Evolutionary conservation across 2,888 invertebrate genomes (phyloP).

Genomic region (Eurytoma adleriae): DNA sequence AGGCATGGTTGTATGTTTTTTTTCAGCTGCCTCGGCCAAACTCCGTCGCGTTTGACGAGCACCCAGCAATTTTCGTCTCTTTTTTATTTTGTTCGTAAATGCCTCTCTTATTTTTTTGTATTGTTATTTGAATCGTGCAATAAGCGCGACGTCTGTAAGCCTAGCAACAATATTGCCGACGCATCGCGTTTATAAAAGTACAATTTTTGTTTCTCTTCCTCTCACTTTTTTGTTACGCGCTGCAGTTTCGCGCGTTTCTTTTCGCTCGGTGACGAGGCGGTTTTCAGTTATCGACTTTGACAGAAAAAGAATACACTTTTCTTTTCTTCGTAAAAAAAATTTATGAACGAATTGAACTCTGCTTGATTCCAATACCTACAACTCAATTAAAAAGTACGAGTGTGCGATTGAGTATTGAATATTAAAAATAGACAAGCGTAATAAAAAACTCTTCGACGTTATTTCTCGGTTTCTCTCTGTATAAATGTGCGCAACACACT

Average conservation of each 20-base stretch:
- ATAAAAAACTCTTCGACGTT: neutral
- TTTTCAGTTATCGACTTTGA: slow-evolving; percentile 15
- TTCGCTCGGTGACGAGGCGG: slow-evolving; percentile 1
- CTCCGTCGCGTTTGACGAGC: slow-evolving; percentile 40
- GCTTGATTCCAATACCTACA: neutral
- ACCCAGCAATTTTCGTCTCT: neutral
- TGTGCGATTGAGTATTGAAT: slow-evolving; percentile 25
- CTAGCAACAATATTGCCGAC: slow-evolving; percentile 11
- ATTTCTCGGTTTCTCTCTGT: neutral
- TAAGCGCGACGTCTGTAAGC: neutral
- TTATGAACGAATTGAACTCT: slow-evolving; percentile 1
- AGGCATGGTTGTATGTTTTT: slow-evolving; percentile 54
- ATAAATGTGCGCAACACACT: neutral
- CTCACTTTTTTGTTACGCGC: slow-evolving; percentile 1
- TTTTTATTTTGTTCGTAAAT: slow-evolving; percentile 13
- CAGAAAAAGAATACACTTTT: slow-evolving; percentile 23
- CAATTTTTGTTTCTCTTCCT: slow-evolving; percentile 30
- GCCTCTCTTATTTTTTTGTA: neutral
- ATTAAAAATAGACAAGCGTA: neutral
- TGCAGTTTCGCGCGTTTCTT: slow-evolving; percentile 1
- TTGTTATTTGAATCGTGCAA: neutral
- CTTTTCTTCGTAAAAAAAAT: slow-evolving; percentile 7
- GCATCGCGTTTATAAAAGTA: slow-evolving; percentile 46
- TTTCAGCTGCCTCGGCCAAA: slow-evolving; percentile 15
- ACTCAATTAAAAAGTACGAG: slow-evolving; percentile 35